Conservation (phyloP, 1,140 invertebrate genomes). For the Probaryconus sp. region DNA sequence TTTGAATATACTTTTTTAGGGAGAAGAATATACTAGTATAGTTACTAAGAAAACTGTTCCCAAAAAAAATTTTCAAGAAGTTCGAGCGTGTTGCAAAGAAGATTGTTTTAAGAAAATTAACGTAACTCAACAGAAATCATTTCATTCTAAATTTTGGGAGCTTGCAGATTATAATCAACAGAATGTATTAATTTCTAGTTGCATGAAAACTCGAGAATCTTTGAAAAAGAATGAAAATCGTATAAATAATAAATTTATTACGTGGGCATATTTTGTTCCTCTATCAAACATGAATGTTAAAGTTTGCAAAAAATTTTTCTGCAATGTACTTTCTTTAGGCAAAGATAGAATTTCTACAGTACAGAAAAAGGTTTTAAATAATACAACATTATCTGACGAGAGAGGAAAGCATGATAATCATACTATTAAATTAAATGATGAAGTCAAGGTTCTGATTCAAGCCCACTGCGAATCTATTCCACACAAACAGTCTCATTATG, state of each 20-base stretch:
- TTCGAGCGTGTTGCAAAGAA: too few relatives aligned
- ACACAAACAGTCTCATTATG: conserved; percentile 2
- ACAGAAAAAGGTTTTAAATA: background rate
- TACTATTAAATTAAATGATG: background rate
- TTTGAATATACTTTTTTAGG: too few relatives aligned
- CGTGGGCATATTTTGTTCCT: conserved; percentile 2
- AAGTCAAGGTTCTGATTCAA: conserved; percentile 5
- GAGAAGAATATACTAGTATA: too few relatives aligned
- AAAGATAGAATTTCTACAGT: conserved; percentile 7
- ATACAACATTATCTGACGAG: background rate
- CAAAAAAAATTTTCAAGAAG: too few relatives aligned
- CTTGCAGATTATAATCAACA: background rate
- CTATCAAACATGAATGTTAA: background rate
- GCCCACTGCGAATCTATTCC: background rate
- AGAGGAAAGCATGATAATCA: conserved; percentile 2
- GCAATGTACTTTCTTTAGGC: background rate
- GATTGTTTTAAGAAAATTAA: too few relatives aligned
- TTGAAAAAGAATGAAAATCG: background rate
- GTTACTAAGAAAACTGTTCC: too few relatives aligned
- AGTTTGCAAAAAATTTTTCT: conserved; percentile 1
- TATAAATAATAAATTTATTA: background rate
- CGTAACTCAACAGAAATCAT: background rate
- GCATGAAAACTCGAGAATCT: background rate
- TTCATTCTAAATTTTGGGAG: conserved; percentile 1
- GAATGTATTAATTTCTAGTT: background rate